Percentiles rank a stretch among this genome's conserved stretches.
These are phyloP conservation scores for Numenius arquata DNA, from an alignment of 2,113 vertebrate genomes.

Conservation along the genomic window DNA sequence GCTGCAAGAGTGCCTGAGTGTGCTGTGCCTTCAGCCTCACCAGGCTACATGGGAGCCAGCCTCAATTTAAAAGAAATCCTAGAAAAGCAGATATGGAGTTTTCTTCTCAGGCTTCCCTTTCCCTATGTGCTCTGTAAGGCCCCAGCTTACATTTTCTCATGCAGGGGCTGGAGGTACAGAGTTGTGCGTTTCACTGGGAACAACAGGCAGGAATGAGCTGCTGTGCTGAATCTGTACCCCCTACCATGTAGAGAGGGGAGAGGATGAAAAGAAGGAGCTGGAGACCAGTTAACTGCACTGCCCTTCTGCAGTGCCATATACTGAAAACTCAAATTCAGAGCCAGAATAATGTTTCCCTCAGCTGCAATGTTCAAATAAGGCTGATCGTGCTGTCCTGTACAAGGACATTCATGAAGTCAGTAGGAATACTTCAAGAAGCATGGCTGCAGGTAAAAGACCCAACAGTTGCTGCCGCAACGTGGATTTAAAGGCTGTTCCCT, in stretches of 20 bases:
- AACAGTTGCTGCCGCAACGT: not conserved
- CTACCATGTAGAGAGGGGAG: not conserved
- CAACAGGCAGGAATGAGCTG: not conserved
- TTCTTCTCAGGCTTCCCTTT: not conserved
- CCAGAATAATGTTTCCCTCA: not conserved
- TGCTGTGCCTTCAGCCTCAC: not conserved
- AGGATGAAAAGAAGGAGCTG: not conserved
- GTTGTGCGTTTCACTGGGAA: not conserved
- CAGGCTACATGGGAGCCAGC: not conserved
- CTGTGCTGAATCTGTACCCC: not conserved
- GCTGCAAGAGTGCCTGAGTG: not conserved
- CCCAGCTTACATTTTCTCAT: not conserved
- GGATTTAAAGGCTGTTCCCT: constrained; percentile 37
- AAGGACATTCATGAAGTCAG: not conserved
- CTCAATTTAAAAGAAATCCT: not conserved
- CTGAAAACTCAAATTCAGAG: not conserved
- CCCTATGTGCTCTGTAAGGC: not conserved
- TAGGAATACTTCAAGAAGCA: not conserved
- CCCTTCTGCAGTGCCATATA: not conserved
- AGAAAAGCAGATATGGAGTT: not conserved
- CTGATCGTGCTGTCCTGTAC: not conserved
- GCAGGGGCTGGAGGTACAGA: not conserved
- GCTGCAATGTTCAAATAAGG: not conserved
- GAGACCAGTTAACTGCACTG: not conserved
- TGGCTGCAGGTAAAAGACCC: not conserved